phyloP scores from a whole-genome alignment of 2,113 vertebrate genomes.

The Solea solea region DNA sequence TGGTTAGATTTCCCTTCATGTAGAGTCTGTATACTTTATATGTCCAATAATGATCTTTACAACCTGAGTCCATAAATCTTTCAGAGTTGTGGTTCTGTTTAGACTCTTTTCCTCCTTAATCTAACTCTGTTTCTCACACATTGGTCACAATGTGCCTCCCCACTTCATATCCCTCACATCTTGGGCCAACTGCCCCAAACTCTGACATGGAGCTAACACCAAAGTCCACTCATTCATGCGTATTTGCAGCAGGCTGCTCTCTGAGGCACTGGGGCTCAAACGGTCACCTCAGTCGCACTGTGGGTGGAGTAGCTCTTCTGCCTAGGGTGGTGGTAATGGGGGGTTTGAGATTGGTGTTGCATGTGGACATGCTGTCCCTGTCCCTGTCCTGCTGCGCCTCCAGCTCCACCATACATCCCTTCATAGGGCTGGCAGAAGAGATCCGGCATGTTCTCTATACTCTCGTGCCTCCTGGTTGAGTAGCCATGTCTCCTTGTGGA shows the following conservation, averaged over 20 bases:
- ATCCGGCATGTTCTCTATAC: conserved; percentile 85
- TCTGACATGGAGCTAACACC: conserved; percentile 16
- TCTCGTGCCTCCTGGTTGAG: conserved; percentile 79
- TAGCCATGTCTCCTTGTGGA: conserved; percentile 76
- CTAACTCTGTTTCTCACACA: conserved; percentile 5
- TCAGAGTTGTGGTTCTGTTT: no score
- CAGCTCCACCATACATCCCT: conserved; percentile 58
- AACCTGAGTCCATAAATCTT: not conserved
- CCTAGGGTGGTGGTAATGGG: conserved; percentile 69
- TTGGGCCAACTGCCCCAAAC: conserved; percentile 26
- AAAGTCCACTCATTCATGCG: conserved; percentile 14
- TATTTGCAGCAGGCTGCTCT: conserved; percentile 1
- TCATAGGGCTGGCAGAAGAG: conserved; percentile 76
- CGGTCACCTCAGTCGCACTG: conserved; percentile 95
- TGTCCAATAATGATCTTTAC: conserved; percentile 4
- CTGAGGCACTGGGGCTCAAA: conserved; percentile 73
- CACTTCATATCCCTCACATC: conserved; percentile 5
- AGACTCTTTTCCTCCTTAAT: not conserved
- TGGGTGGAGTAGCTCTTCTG: conserved; percentile 86
- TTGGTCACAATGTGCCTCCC: conserved; percentile 8
- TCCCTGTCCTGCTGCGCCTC: conserved; percentile 30
- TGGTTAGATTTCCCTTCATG: conserved; percentile 4
- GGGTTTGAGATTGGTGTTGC: conserved; percentile 51
- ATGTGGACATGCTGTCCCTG: conserved; percentile 36
- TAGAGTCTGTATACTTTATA: conserved; percentile 6